phyloP scores from a whole-genome alignment of 2,888 invertebrate genomes.

The Dendrolimus houi region DNA sequence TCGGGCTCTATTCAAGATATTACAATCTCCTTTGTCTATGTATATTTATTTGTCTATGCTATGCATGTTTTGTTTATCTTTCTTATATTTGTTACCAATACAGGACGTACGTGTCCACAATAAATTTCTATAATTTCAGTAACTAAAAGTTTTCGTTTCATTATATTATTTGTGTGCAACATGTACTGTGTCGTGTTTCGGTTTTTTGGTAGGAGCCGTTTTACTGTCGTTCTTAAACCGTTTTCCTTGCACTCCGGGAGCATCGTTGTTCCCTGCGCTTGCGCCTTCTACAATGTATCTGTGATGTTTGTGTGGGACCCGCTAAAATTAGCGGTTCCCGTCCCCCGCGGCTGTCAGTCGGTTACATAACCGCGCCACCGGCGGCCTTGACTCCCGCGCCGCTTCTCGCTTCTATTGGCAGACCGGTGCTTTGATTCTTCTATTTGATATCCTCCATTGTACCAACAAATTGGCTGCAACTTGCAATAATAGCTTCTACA shows the following conservation, averaged over 20 bases:
- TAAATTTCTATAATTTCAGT: too few species aligned
- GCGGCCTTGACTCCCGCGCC: conserved; percentile 75
- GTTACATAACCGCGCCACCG: conserved; percentile 64
- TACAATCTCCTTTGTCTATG: too few species aligned
- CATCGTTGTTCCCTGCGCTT: conserved; percentile 23
- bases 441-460: conserved; percentile 8
- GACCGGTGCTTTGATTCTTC: conserved; percentile 28
- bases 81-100: too few species aligned
- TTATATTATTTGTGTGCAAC: too few species aligned
- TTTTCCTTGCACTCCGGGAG: conserved; percentile 9
- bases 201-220: too few species aligned
- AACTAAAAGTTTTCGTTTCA: too few species aligned
- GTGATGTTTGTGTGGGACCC: conserved; percentile 58
- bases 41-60: too few species aligned
- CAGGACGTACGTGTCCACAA: too few species aligned
- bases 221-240: too few species aligned
- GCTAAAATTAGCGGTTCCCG: conserved; percentile 64
- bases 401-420: conserved; percentile 41
- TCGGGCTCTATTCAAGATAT: too few species aligned
- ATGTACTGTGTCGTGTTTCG: too few species aligned
- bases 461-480: not conserved
- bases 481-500: not conserved
- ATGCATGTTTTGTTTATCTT: too few species aligned
- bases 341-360: conserved; percentile 31
- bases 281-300: conserved; percentile 31